Base-by-base conservation (phyloP, 2,113 vertebrate genomes). In the Sakesphorus luctuosus region DNA sequence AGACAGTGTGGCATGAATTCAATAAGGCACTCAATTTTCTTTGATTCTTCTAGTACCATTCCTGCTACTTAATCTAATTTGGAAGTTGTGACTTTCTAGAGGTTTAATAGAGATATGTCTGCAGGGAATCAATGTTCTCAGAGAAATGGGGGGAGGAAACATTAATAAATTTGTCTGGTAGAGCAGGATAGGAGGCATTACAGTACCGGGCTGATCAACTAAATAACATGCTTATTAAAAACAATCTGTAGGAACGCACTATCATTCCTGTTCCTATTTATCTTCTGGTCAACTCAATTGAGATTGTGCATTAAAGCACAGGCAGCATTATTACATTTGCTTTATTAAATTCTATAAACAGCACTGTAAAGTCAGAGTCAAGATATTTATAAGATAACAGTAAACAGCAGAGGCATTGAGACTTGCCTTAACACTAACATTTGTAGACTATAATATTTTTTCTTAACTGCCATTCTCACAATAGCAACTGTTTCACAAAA, bases 171-270 rank as follows among this genome's bases (percentile, higher is more conserved):
- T 97, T 98, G 95, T 96, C 93, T 95, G 91, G 84, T 94, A 95
- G 95, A 93, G 84, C 77, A 93, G 79, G 92, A 97, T 92, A 96
- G 58, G 89, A 97, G 49, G 89, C 88, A 96, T 97, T 97, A 91
- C 92, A 84, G 95, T 79, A 97, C 92, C 3, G 13, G 53, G 75
- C 83, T 92, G 96, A 98, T 97, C 87, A 98, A 95, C 96, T 97
- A 98, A 98, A 97, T 97, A 97, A 97, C 96, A 97, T 82, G 95
- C 96, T 97, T 95, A 97, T 97, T 97, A 98, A 97, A 98, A 97
- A 98, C 97, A 97, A 98, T 97, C 96, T 91, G 85, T 78, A 96
- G 84, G 96, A 97, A 93, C 62, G 75, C 71, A 93, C 83, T 95
- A 95, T 97, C 96, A 97, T 95, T 97, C 87, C 96, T 96, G 88